Evolutionary conservation across 2,888 invertebrate genomes (phyloP).

Genomic region (Dysmachus trigonus): DNA sequence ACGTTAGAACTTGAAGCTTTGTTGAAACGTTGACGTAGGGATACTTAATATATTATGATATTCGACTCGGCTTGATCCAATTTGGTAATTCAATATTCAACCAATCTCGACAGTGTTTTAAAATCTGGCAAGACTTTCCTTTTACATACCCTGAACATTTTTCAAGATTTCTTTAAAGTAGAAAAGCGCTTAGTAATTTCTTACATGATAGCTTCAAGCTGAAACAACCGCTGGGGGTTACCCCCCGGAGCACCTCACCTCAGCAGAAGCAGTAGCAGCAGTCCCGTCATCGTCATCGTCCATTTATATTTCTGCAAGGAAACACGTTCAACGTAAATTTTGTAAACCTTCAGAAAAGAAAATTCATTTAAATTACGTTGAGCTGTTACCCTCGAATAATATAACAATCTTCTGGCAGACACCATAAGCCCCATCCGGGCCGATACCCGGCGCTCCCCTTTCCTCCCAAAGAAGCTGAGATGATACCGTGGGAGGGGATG

Average conservation of each 20-base stretch:
- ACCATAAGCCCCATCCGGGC: not conserved
- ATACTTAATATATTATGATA: no score
- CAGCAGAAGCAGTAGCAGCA: not conserved
- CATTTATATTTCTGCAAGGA: not conserved
- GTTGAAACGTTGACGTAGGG: no score
- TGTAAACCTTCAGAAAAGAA: slow-evolving; percentile 21
- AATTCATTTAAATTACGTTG: slow-evolving; percentile 39
- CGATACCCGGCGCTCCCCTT: not conserved
- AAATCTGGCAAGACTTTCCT: not conserved
- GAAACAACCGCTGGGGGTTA: not conserved
- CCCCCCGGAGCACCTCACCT: not conserved
- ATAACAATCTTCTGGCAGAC: slow-evolving; percentile 27
- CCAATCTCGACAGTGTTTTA: not conserved
- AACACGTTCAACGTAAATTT: not conserved
- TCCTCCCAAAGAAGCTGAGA: no score
- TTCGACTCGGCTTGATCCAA: not conserved
- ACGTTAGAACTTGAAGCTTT: no score
- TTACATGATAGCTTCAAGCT: not conserved
- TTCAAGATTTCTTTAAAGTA: not conserved
- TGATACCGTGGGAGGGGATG: no score
- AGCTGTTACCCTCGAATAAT: slow-evolving; percentile 22
- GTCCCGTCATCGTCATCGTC: not conserved
- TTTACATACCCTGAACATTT: not conserved
- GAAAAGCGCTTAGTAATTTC: not conserved
- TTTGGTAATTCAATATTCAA: not conserved